Evolutionary conservation across 2,888 invertebrate species (phyloP).

Genomic region (Nephrotoma flavescens): DNA sequence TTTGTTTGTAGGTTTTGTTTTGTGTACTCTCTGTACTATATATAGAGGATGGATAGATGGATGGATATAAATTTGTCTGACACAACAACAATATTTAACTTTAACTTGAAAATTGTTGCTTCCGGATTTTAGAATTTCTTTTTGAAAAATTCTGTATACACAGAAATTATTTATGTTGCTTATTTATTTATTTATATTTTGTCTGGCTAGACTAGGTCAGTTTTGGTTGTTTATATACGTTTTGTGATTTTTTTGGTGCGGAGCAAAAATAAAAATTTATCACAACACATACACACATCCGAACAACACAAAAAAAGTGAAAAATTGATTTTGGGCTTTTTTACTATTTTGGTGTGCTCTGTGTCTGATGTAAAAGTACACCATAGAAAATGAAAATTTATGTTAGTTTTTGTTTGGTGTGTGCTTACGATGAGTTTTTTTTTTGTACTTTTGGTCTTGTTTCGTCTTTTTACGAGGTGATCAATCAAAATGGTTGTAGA

Average conservation of each 20-base stretch:
- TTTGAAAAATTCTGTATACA: neutral
- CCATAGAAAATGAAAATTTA: neutral
- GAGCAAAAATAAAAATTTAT: neutral
- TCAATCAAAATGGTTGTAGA: conserved; percentile 2
- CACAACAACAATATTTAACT: neutral
- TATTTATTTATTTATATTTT: neutral
- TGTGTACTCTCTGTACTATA: neutral
- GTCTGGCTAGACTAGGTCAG: conserved; percentile 3
- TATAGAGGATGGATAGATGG: neutral
- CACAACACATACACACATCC: neutral
- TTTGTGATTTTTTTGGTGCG: neutral
- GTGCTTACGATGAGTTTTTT: neutral
- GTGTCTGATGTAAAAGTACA: neutral
- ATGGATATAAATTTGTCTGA: neutral
- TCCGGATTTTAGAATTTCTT: conserved; percentile 1
- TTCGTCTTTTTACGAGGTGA: neutral
- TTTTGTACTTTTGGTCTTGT: neutral
- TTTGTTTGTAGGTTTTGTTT: neutral
- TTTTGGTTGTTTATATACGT: neutral
- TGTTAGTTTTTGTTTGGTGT: neutral
- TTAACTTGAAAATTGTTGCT: neutral
- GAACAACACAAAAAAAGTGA: neutral
- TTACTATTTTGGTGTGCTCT: neutral
- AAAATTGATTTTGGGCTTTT: conserved; percentile 4
- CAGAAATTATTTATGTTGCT: neutral